These are phyloP conservation scores for Drosophila paramelanica DNA, from an alignment of 2,888 invertebrate species.

Conservation along the genomic window DNA sequence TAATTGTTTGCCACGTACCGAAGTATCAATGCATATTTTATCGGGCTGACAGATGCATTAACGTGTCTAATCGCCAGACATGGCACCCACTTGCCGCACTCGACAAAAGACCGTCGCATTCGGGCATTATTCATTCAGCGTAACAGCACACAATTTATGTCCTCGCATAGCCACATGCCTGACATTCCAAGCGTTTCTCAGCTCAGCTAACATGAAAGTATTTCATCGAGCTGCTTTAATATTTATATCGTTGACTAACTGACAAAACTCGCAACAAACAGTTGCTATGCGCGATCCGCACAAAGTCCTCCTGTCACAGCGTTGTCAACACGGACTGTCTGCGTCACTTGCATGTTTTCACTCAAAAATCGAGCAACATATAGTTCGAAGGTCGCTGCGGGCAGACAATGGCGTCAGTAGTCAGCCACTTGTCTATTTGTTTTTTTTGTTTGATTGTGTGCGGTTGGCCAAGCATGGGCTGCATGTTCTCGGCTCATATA, in stretches of 20 bases:
- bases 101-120: conserved; percentile 2
- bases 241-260: conserved; percentile 53
- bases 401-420: background rate
- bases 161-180: conserved; percentile 63
- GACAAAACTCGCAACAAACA: conserved; percentile 22
- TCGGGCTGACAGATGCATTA: conserved; percentile 77
- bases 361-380: conserved; percentile 10
- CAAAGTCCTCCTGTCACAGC: conserved; percentile 49
- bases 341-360: conserved; percentile 37
- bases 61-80: conserved; percentile 72
- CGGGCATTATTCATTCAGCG: conserved; percentile 69
- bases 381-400: background rate
- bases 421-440: background rate
- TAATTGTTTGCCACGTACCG: conserved; percentile 59
- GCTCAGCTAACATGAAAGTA: conserved; percentile 58
- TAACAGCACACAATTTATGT: conserved; percentile 74
- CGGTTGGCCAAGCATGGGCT: background rate
- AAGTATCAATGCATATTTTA: conserved; percentile 76
- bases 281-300: conserved; percentile 11
- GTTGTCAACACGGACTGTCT: conserved; percentile 57
- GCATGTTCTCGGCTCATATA: conserved; percentile 3
- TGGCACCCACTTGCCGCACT: conserved; percentile 37
- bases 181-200: conserved; percentile 55
- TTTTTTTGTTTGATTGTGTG: too few species aligned
- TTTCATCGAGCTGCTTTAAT: conserved; percentile 35